These are phyloP conservation scores for Sula dactylatra DNA, from an alignment of 2,113 vertebrate species.

Conservation along the genomic window DNA sequence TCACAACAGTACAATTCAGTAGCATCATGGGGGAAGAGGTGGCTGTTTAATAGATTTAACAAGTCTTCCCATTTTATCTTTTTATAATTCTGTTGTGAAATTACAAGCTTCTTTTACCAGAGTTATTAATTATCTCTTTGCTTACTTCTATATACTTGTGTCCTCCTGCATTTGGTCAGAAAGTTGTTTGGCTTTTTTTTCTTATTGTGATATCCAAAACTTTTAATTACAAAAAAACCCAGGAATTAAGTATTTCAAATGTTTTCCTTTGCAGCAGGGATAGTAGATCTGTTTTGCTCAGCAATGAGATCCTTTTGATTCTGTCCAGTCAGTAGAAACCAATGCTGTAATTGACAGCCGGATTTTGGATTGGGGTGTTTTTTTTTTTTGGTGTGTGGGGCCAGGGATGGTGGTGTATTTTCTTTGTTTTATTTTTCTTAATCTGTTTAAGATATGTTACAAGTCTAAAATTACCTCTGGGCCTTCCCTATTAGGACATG, in stretches of 20 bases:
- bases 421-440: not conserved
- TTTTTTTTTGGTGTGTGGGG: not conserved
- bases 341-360: not conserved
- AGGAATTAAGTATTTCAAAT: not conserved
- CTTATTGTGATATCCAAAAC: not conserved
- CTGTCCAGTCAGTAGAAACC: not conserved
- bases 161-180: not conserved
- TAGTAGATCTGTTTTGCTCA: not conserved
- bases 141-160: not conserved
- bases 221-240: not conserved
- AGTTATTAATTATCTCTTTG: not conserved
- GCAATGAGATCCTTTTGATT: not conserved
- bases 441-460: not conserved
- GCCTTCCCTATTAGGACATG: not conserved
- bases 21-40: not conserved
- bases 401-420: not conserved
- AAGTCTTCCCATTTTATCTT: not conserved
- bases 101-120: not conserved
- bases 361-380: not conserved
- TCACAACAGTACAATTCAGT: not conserved
- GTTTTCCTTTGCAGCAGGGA: not conserved
- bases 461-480: not conserved
- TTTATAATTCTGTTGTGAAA: not conserved
- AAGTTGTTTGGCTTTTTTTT: not conserved
- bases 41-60: not conserved